Conservation (phyloP, 2,113 vertebrate species). For the Spilogale gracilis region DNA sequence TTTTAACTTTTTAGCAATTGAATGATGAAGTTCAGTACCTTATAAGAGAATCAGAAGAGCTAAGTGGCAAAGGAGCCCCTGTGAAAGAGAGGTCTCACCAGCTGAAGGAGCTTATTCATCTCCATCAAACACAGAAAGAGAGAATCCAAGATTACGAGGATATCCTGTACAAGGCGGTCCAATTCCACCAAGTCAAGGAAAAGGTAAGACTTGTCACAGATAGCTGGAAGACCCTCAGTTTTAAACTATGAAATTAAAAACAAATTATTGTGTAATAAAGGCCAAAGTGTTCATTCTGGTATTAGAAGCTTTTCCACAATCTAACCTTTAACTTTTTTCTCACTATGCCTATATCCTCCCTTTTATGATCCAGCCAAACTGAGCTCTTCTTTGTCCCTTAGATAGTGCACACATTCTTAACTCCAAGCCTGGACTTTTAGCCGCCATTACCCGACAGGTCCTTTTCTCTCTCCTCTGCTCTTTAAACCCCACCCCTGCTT, state of each 20-base stretch:
- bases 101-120: constrained; percentile 88
- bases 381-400: neutral
- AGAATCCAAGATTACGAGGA: constrained; percentile 89
- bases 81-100: constrained; percentile 89
- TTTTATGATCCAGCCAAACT: neutral
- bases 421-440: neutral
- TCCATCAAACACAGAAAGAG: constrained; percentile 89
- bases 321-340: neutral
- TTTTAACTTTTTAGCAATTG: constrained; percentile 88
- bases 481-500: neutral
- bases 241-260: constrained; percentile 1
- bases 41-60: constrained; percentile 88
- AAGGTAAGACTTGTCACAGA: constrained; percentile 85
- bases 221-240: neutral
- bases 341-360: neutral
- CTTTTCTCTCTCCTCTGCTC: neutral
- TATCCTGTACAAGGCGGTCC: constrained; percentile 89
- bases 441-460: too few relatives aligned
- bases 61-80: constrained; percentile 86
- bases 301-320: neutral
- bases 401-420: neutral
- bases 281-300: neutral
- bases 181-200: constrained; percentile 91
- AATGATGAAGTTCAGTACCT: constrained; percentile 90
- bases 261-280: neutral